These are phyloP conservation scores for Ectemnius lituratus DNA, from an alignment of 2,888 invertebrate species.

Conservation along the genomic window DNA sequence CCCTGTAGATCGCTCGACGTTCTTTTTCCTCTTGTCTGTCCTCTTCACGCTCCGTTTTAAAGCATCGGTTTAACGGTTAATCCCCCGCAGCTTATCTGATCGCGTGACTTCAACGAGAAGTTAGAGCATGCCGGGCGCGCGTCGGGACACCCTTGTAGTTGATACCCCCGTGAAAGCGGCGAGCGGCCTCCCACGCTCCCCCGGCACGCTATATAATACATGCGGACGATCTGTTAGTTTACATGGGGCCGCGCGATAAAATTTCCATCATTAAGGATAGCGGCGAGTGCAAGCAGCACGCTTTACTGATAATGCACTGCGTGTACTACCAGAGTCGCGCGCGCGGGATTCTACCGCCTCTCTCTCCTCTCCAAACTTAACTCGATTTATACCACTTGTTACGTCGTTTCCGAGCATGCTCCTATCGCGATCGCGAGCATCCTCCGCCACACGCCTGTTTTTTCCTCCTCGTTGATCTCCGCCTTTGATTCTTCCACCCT, in stretches of 20 bases:
- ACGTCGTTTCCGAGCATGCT: constrained; percentile 29
- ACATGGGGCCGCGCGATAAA: constrained; percentile 53
- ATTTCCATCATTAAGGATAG: constrained; percentile 53
- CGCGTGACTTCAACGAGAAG: constrained; percentile 69
- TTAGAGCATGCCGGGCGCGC: constrained; percentile 49
- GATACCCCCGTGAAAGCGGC: too few species aligned
- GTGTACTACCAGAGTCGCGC: constrained; percentile 3
- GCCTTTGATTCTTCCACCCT: too few species aligned
- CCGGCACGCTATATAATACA: constrained; percentile 31
- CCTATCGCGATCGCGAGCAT: constrained; percentile 11
- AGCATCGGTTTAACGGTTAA: constrained; percentile 66
- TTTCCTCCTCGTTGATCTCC: neutral
- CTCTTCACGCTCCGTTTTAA: constrained; percentile 56
- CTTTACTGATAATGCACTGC: constrained; percentile 41
- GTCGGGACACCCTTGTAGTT: constrained; percentile 34
- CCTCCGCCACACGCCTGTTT: neutral
- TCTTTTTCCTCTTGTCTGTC: constrained; percentile 43
- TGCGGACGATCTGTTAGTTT: constrained; percentile 37
- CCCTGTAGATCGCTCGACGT: constrained; percentile 22
- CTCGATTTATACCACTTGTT: constrained; percentile 47
- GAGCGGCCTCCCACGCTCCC: too few species aligned
- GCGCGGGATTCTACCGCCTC: too few species aligned
- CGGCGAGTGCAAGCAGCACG: constrained; percentile 20
- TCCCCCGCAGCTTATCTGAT: constrained; percentile 70
- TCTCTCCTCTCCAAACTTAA: constrained; percentile 37